Evolutionary conservation across 2,113 vertebrate species (phyloP), one percentile per base, ranked within the genome.

Genomic region (Halichoeres trimaculatus): DNA sequence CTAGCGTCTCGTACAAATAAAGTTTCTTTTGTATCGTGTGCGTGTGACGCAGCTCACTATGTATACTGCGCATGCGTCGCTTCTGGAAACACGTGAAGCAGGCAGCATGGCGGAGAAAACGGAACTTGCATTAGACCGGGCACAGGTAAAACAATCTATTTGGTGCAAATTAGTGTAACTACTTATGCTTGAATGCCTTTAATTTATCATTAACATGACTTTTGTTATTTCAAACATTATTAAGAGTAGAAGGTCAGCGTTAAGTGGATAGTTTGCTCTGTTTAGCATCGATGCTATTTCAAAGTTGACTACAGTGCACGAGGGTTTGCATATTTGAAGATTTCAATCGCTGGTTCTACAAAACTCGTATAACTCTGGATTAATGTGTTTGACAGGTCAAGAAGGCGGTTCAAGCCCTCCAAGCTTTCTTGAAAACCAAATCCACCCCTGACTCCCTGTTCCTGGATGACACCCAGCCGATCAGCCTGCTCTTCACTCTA

Each of bases 401-500:
- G 86, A 97, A 95, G 64, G 96, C 98, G 1, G 92, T 91, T 26
- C 92, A 94, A 24, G 95, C 95, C 0, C 81, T 99, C 1, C 77
- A 95, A 64, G 91, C 95, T 0, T 94, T 94, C 78, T 23, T 93
- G 20, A 95, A 90, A 73, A 89, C 86, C 47, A 94, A 88, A 45
- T 77, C 91, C 4, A 88, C 88, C 0, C 6, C 69, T 0, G 78
- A 93, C 0, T 80, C 71, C 0, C 70, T 86, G 53, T 92, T 97
- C 0, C 73, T 95, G 70, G 93, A 94, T 45, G 96, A 96, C 1
- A 36, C 81, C 10, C 93, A 96, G 40, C 87, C 68, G 12, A 40
- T 98, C 11, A 94, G 93, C 34, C 83, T 99, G 0, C 86, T 96
- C 77, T 90, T 99, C 79, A 94, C 96, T 0, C 81, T 96, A 0